Percentiles rank a stretch among this genome's conserved stretches.
phyloP scores from a whole-genome alignment of 2,113 vertebrate genomes.

The Mus spicilegus region DNA sequence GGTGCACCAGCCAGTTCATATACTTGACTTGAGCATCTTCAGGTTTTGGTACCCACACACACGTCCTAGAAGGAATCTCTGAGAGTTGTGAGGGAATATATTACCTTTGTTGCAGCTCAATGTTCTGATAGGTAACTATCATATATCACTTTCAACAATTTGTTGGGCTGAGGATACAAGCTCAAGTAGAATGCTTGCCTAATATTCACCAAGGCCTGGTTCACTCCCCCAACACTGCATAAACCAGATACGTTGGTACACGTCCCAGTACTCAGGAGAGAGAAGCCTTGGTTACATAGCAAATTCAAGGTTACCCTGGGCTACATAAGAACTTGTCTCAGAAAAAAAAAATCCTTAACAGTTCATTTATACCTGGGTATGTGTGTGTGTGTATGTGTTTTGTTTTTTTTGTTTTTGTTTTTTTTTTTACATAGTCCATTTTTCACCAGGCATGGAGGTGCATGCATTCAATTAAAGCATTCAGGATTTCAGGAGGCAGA shows the following conservation, averaged over 20 bases:
- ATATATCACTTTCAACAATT: background rate
- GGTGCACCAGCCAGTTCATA: background rate
- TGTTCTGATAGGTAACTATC: background rate
- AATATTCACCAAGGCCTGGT: too few species aligned
- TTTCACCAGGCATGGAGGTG: background rate
- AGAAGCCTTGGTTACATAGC: background rate
- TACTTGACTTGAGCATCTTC: background rate
- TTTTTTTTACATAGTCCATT: background rate
- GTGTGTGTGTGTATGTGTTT: too few species aligned
- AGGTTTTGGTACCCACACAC: background rate
- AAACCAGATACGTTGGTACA: background rate
- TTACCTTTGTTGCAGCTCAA: background rate
- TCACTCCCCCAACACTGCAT: background rate
- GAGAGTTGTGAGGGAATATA: background rate
- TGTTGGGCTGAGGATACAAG: background rate
- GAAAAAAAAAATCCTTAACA: background rate
- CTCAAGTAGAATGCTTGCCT: background rate
- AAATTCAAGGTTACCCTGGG: background rate
- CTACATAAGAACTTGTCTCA: background rate
- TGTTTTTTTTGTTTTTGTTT: too few species aligned
- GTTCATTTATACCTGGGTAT: background rate
- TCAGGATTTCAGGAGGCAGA: background rate
- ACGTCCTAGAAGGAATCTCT: background rate
- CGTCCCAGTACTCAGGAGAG: background rate
- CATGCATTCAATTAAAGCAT: background rate